Evolutionary conservation across 2,888 invertebrate species (phyloP).

Genomic region (Euplagia quadripunctaria): DNA sequence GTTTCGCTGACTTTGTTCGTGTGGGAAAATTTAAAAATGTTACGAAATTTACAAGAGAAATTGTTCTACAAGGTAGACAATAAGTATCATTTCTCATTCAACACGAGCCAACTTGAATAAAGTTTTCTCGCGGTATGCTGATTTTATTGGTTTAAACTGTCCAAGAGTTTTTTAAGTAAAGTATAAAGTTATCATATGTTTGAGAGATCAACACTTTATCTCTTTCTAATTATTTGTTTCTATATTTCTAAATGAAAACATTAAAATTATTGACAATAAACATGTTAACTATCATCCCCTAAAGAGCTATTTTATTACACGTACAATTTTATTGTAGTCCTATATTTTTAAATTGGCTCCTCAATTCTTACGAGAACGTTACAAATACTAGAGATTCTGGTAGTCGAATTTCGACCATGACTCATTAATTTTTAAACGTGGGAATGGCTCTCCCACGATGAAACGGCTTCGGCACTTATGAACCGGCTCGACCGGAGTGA

Average conservation of each 20-base stretch:
- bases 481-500: too few species aligned
- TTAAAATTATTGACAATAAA: too few species aligned
- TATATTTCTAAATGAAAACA: not conserved
- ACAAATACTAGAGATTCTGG: too few species aligned
- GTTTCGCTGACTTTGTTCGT: conserved; percentile 45
- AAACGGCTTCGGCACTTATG: too few species aligned
- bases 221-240: not conserved
- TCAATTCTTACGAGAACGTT: too few species aligned
- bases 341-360: too few species aligned
- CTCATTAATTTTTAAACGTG: too few species aligned
- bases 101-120: conserved; percentile 11
- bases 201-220: not conserved
- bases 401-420: too few species aligned
- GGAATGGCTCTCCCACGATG: too few species aligned
- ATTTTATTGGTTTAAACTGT: not conserved
- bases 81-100: conserved; percentile 43
- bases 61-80: conserved; percentile 43
- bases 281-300: too few species aligned
- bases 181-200: not conserved
- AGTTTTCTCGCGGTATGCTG: conserved; percentile 11
- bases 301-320: too few species aligned
- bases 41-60: conserved; percentile 45
- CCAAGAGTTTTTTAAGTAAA: not conserved
- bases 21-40: conserved; percentile 47
- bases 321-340: too few species aligned